These are phyloP conservation scores for Drosophila arawakana DNA, from an alignment of 1,140 invertebrate species.

Conservation along the genomic window DNA sequence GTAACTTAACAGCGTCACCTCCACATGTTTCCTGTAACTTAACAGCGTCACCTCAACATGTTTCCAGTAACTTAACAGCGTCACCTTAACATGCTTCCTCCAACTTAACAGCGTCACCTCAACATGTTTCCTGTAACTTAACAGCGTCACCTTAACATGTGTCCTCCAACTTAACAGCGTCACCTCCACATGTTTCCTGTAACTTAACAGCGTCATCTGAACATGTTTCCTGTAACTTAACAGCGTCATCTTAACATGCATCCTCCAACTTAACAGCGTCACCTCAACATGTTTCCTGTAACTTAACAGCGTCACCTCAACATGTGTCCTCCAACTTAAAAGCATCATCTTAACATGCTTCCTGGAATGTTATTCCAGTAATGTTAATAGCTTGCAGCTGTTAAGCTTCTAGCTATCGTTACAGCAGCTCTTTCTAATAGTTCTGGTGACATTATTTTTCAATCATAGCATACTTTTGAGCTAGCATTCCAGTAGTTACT, in stretches of 20 bases:
- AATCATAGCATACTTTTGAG: constrained; percentile 31
- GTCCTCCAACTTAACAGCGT: not conserved
- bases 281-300: not conserved
- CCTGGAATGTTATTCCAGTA: not conserved
- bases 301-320: not conserved
- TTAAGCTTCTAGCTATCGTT: no score
- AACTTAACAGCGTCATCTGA: not conserved
- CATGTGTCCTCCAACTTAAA: not conserved
- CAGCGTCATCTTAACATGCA: not conserved
- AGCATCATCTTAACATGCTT: not conserved
- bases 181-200: not conserved
- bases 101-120: no score
- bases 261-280: not conserved
- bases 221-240: not conserved
- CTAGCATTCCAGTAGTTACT: not conserved
- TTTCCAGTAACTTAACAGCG: not conserved
- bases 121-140: no score
- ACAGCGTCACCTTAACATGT: no score
- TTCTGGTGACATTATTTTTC: not conserved
- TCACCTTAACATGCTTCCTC: no score
- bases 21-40: not conserved
- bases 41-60: not conserved
- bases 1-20: not conserved
- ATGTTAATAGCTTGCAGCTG: no score
- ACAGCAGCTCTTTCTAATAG: no score